phyloP scores from a whole-genome alignment of 2,113 vertebrate species.

The Psilopsiagon aurifrons region DNA sequence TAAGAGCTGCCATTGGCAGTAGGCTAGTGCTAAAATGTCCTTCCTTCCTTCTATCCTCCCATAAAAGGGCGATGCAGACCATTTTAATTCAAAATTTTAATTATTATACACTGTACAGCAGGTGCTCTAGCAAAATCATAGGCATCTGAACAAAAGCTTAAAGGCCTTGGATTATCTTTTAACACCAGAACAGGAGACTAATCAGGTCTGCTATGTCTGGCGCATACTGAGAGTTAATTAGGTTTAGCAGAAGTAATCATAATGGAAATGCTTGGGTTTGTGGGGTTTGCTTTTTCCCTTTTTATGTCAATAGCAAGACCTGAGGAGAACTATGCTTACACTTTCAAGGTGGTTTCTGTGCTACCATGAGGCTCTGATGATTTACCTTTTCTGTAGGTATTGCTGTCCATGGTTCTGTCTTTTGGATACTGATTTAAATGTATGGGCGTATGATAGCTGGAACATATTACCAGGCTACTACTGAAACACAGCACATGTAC shows the following conservation, averaged over 20 bases:
- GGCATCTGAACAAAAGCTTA: conserved; percentile 16
- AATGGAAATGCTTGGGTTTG: not conserved
- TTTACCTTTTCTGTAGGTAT: not conserved
- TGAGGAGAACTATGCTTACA: not conserved
- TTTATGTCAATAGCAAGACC: not conserved
- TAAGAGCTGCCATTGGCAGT: not conserved
- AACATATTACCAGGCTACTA: not conserved
- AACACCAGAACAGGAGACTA: conserved; percentile 10
- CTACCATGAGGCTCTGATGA: not conserved
- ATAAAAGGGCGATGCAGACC: not conserved
- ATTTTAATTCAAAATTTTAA: conserved; percentile 4
- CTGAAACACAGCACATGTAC: not conserved
- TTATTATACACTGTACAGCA: not conserved
- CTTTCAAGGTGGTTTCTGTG: not conserved
- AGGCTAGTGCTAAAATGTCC: not conserved
- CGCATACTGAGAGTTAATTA: conserved; percentile 28
- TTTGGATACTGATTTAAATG: not conserved
- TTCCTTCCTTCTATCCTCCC: not conserved
- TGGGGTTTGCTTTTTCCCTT: not conserved
- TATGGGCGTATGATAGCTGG: not conserved
- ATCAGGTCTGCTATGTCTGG: conserved; percentile 24
- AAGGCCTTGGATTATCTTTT: conserved; percentile 9
- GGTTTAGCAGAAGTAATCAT: conserved; percentile 12
- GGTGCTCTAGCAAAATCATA: not conserved
- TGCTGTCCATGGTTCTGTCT: not conserved